Evolutionary conservation across 2,797 vertebrate genomes (phyloP), one percentile per base, ranked within the genome.

Genomic region (Bucorvus abyssinicus): DNA sequence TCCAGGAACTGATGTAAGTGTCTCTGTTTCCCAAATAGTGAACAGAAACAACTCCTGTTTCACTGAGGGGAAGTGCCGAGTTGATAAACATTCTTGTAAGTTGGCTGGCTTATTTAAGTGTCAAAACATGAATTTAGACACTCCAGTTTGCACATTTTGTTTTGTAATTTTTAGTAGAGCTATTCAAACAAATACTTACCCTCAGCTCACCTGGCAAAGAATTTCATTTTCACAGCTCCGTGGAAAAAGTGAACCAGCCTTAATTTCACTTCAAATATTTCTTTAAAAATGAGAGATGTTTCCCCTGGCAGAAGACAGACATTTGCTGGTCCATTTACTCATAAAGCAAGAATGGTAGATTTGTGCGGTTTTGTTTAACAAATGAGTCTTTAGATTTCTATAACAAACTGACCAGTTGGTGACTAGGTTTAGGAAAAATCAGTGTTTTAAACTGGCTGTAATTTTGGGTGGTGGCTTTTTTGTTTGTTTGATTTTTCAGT

Each of bases 171-270:
- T 93, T 88, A 56, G 50, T 53, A 61, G 60, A 93, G 57, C 36
- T 87, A n/a, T 87, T 97, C 79, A 92, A 90, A 90, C 61, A 93
- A 93, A 91, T 90, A 65, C 89, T 75, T 57, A 57, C 40, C 34
- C 84, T 93, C 81, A 93, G 86, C 81, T 91, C 34, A 94, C 95
- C 95, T 96, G 96, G 94, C 94, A 96, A 84, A 86, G 63, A 76
- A 14, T 80, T 93, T 55, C 3, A 40, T 88, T 97, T 96, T 96
- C 95, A 95, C 92, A 93, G 89, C 83, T 96, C 64, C 90, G 4
- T 90, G 94, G 95, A 94, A 97, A 94, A 96, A 94, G 14, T 91
- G 90, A 94, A 74, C 23, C 42, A 87, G 63, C 70, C 94, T 95
- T 94, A 74, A 93, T 96, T 93, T 93, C 67, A 38, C 40, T 82